These are phyloP conservation scores for Microtus ochrogaster DNA, from an alignment of 2,113 vertebrate genomes.

Conservation along the genomic window DNA sequence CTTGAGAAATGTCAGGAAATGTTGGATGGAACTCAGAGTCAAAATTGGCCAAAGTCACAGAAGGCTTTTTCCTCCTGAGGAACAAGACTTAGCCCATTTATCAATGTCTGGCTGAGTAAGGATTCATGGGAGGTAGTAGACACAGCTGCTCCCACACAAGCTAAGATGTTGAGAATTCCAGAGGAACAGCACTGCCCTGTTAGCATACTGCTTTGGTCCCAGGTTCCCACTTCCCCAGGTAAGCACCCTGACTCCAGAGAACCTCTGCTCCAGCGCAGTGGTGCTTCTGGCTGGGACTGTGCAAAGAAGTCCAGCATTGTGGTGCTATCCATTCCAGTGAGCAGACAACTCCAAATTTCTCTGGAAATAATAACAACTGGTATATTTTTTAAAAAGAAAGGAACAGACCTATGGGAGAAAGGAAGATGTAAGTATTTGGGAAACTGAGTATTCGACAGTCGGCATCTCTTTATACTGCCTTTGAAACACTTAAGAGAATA, in stretches of 20 bases:
- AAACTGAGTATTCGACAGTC: neutral
- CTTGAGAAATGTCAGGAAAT: constrained; percentile 36
- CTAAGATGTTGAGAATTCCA: neutral
- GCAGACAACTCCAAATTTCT: neutral
- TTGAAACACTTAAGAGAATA: neutral
- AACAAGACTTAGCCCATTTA: neutral
- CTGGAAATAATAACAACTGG: neutral
- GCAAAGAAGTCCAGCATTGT: neutral
- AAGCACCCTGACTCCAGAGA: neutral
- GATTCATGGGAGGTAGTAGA: neutral
- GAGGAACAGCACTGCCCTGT: neutral
- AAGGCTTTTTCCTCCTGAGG: neutral
- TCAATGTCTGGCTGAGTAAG: neutral
- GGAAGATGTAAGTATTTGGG: neutral
- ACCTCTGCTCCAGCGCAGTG: neutral
- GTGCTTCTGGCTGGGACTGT: neutral
- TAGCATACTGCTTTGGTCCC: neutral
- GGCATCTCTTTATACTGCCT: neutral
- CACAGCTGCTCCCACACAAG: neutral
- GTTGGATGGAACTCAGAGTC: neutral
- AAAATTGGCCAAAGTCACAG: constrained; percentile 10
- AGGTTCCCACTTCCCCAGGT: neutral
- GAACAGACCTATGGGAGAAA: neutral
- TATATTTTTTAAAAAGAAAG: neutral
- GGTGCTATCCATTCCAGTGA: neutral